These are phyloP conservation scores for Drosophila nasuta DNA, from an alignment of 1,140 invertebrate species.

Conservation along the genomic window DNA sequence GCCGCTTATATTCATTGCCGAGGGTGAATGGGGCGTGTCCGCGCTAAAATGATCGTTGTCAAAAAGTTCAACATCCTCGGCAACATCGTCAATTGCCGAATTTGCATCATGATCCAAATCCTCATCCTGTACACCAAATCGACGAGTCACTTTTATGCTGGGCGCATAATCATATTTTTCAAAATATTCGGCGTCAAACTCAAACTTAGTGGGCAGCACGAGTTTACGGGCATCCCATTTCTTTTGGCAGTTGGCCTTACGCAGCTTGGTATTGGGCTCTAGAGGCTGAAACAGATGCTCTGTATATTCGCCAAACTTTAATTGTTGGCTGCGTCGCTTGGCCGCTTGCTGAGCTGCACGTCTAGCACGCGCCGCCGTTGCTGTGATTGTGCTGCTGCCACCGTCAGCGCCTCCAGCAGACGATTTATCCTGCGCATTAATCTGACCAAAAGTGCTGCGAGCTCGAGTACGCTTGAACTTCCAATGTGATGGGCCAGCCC, in stretches of 20 bases:
- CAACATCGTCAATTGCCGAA: slow-evolving; percentile 31
- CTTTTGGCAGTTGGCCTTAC: slow-evolving; percentile 77
- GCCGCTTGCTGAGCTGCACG: slow-evolving; percentile 31
- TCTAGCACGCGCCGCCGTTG: slow-evolving; percentile 9
- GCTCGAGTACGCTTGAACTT: slow-evolving; percentile 73
- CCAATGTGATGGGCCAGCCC: slow-evolving; percentile 84
- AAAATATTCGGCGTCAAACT: slow-evolving; percentile 66
- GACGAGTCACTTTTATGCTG: slow-evolving; percentile 54
- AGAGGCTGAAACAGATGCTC: slow-evolving; percentile 63
- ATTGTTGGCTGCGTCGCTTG: slow-evolving; percentile 49
- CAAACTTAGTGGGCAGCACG: slow-evolving; percentile 71
- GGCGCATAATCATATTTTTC: slow-evolving; percentile 65
- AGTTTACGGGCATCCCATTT: slow-evolving; percentile 82
- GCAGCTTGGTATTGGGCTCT: slow-evolving; percentile 62
- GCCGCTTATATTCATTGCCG: slow-evolving; percentile 28
- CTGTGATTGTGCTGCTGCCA: not conserved
- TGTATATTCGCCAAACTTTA: slow-evolving; percentile 60
- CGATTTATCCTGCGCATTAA: slow-evolving; percentile 26
- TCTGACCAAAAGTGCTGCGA: slow-evolving; percentile 46
- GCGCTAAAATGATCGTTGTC: slow-evolving; percentile 63
- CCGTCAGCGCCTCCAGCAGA: not conserved
- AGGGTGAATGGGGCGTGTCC: slow-evolving; percentile 36
- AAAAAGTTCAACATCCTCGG: slow-evolving; percentile 57
- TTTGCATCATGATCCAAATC: slow-evolving; percentile 41
- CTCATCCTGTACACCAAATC: slow-evolving; percentile 49